Conservation (phyloP, 2,797 vertebrate species). For the Ctenopoma multispine region DNA sequence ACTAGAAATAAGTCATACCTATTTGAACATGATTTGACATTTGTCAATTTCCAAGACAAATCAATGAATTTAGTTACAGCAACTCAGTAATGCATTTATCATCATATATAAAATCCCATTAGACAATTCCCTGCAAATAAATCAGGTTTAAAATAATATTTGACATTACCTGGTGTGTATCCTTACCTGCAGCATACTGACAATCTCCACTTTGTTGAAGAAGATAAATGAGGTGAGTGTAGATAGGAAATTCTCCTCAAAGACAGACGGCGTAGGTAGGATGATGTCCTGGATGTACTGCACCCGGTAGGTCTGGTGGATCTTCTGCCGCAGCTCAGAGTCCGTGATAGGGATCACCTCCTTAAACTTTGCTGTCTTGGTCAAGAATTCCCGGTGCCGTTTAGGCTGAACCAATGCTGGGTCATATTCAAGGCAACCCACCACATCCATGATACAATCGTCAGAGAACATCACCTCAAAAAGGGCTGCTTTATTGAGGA, state of each 20-base stretch:
- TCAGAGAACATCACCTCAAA: conserved; percentile 99
- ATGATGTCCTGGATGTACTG: conserved; percentile 99
- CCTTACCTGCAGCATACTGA: conserved; percentile 99
- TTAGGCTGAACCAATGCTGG: conserved; percentile 96
- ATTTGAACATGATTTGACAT: not conserved
- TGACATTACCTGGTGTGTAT: conserved; percentile 10
- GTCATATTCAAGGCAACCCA: conserved; percentile 98
- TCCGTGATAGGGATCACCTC: conserved; percentile 99
- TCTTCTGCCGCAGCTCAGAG: conserved; percentile 99
- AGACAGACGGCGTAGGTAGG: conserved; percentile 97
- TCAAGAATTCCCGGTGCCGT: conserved; percentile 97
- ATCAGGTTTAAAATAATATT: not conserved
- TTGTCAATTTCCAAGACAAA: not conserved
- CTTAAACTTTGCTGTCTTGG: conserved; percentile 99
- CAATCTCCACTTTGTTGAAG: conserved; percentile 99
- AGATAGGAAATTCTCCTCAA: conserved; percentile 99
- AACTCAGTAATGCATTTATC: not conserved
- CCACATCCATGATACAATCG: conserved; percentile 99
- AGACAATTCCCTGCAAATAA: not conserved
- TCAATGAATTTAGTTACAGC: not conserved
- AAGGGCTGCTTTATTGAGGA: conserved; percentile 98
- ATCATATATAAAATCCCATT: not conserved
- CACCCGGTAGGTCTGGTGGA: conserved; percentile 99
- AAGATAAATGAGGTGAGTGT: conserved; percentile 99
- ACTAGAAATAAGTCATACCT: not conserved